Conservation (phyloP, 2,888 invertebrate species). For the Oscheius sp. region DNA sequence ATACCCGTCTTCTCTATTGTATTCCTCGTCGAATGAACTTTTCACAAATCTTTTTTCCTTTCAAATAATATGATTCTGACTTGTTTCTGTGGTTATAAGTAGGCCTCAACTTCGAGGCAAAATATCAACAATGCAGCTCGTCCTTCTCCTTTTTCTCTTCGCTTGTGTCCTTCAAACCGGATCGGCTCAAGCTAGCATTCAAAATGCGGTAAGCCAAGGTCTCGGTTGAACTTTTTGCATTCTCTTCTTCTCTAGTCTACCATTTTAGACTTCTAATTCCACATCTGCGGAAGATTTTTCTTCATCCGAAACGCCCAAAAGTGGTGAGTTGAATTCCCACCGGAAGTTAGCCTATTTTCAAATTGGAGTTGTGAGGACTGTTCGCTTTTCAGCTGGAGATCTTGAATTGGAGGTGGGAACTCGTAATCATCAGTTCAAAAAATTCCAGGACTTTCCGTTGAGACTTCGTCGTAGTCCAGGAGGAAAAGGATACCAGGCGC, state of each 20-base stretch:
- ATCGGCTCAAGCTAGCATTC: neutral
- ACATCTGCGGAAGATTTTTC: neutral
- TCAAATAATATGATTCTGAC: neutral
- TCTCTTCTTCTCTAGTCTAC: neutral
- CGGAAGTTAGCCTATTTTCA: no score
- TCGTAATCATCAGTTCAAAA: no score
- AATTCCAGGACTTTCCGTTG: no score
- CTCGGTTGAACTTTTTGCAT: neutral
- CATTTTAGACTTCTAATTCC: neutral
- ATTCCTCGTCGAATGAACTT: neutral
- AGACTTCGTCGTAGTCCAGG: no score
- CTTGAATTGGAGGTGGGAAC: no score
- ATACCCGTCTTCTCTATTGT: neutral
- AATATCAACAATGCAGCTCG: neutral
- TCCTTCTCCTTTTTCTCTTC: neutral
- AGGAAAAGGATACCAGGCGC: no score
- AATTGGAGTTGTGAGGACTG: no score
- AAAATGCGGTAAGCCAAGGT: neutral
- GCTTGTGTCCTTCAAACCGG: neutral
- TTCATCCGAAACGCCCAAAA: no score
- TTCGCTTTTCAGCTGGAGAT: no score
- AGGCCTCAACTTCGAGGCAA: neutral
- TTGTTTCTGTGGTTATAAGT: neutral
- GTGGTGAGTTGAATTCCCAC: no score
- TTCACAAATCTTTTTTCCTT: neutral